phyloP scores from a whole-genome alignment of 2,797 vertebrate genomes.

The Sebastes diaconus region DNA sequence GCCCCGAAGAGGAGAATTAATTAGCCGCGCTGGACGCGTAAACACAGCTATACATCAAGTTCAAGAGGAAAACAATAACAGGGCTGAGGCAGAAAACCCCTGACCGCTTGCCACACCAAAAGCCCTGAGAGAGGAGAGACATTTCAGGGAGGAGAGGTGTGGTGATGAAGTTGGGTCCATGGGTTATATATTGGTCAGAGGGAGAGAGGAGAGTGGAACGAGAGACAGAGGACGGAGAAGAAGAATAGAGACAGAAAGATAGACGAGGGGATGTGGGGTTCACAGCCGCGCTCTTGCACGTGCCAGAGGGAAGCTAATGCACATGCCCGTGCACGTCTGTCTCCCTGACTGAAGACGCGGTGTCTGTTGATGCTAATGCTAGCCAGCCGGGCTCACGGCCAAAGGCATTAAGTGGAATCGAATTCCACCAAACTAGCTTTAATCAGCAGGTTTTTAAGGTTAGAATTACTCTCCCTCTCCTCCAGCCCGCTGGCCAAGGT shows the following conservation, averaged over 20 bases:
- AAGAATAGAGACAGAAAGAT: conserved; percentile 34
- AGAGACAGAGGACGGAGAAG: conserved; percentile 16
- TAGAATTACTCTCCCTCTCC: conserved; percentile 97
- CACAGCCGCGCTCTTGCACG: conserved; percentile 44
- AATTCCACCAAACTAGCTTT: conserved; percentile 99
- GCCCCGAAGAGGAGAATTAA: conserved; percentile 80
- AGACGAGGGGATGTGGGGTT: conserved; percentile 27
- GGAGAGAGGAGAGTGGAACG: conserved; percentile 19
- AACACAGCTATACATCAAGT: conserved; percentile 84
- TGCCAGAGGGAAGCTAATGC: conserved; percentile 62
- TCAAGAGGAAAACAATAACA: conserved; percentile 78
- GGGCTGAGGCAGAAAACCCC: conserved; percentile 54
- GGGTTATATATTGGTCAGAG: conserved; percentile 6
- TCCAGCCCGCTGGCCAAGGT: conserved; percentile 95
- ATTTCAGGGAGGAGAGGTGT: conserved; percentile 1
- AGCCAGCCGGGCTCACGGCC: conserved; percentile 91
- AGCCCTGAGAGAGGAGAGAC: conserved; percentile 25
- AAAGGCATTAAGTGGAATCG: conserved; percentile 98
- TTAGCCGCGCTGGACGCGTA: conserved; percentile 79
- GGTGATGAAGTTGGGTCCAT: conserved; percentile 11
- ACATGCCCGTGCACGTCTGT: conserved; percentile 67
- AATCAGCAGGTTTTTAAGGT: conserved; percentile 99
- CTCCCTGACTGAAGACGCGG: conserved; percentile 81
- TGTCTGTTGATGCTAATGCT: conserved; percentile 93
- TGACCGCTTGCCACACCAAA: conserved; percentile 49